These are phyloP conservation scores for Lochmaea capreae DNA, from an alignment of 2,888 invertebrate species.

Conservation along the genomic window DNA sequence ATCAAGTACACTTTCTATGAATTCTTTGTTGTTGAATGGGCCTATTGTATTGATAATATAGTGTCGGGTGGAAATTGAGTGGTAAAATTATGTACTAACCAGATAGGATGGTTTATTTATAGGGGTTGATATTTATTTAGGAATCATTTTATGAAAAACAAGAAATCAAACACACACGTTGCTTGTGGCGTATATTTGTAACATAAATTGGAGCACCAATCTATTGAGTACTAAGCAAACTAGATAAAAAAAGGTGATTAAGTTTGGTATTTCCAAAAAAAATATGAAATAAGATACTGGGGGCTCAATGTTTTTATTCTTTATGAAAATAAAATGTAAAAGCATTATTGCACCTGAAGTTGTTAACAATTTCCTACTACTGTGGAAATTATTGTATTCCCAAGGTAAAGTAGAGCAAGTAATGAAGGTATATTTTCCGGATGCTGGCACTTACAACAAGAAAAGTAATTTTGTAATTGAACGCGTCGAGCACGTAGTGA, in stretches of 20 bases:
- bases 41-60: constrained; percentile 8
- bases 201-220: no score
- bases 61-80: constrained; percentile 12
- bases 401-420: neutral
- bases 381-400: neutral
- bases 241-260: no score
- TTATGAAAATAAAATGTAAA: no score
- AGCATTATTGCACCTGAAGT: neutral
- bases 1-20: constrained; percentile 19
- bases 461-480: constrained; percentile 42
- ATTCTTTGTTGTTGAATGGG: constrained; percentile 12
- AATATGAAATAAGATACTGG: no score
- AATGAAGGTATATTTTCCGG: constrained; percentile 9
- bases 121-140: neutral
- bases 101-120: neutral
- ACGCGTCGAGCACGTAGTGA: constrained; percentile 36
- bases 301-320: no score
- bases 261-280: no score
- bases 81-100: neutral
- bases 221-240: no score
- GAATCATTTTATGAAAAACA: no score
- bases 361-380: neutral
- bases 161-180: no score
- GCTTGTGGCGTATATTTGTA: no score
- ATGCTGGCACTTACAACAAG: constrained; percentile 17